Base-by-base conservation (phyloP, 2,888 invertebrate genomes). In the Phania funesta region DNA sequence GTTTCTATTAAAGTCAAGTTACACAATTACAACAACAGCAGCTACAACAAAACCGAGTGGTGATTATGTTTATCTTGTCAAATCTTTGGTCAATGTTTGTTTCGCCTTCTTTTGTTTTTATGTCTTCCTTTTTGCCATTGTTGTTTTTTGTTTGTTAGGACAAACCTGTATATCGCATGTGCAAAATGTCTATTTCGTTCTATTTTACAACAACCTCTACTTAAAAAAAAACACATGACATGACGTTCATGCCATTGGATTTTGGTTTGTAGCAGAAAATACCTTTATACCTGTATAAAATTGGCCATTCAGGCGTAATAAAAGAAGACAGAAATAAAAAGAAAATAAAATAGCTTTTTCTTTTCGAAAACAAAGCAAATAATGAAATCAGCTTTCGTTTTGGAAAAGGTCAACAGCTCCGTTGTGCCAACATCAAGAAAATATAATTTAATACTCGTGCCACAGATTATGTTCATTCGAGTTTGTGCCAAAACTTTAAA, bases 321-420 rank as follows among this genome's bases (percentile, higher is more conserved):
- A 74, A 67, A 62, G 62, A 62, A 62, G 74, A 68, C 56, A 62
- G 13, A 60, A 52, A 52, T 38, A 32, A 46, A 48, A 5, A 8
- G n/a, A 38, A 44, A 52, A 41, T 44, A 62, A 29, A 20, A 60
- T n/a, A n/a, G n/a, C n/a, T n/a, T n/a, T n/a, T n/a, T n/a, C n/a
- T 29, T 62, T 35, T 54, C 64, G 29, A 54, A 68, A 54, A 56
- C 79, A 74, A 80, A 67, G 13, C 26, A 22, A 44, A 35, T 22
- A 48, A 79, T 58, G 11, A 38, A 48, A 67, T 67, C 65, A 32
- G 71, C 32, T 54, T 65, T 41, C 16, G 13, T 41, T 38, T 50
- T 16, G 64, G 24, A 75, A 76, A 70, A 75, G 70, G 70, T 75
- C 80, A 80, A 58, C 70, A 70, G 41, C 70, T 68, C 62, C 48